phyloP scores from a whole-genome alignment of 2,113 vertebrate species.

The Taxidea taxus region DNA sequence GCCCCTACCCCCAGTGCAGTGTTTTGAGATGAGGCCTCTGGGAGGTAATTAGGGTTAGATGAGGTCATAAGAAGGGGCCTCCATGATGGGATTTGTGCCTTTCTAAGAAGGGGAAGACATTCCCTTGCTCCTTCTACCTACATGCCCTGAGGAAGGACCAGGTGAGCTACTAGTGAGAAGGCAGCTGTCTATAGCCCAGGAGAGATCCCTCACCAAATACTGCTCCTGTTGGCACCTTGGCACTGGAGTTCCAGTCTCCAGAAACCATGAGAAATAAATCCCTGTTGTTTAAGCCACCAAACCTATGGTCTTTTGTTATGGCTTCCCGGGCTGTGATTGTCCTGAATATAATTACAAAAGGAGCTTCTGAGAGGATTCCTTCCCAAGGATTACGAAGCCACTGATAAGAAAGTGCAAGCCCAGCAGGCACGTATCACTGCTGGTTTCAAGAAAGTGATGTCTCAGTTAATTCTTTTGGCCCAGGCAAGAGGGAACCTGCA shows the following conservation, averaged over 20 bases:
- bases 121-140: neutral
- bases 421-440: rapidly evolving
- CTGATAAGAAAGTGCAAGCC: neutral
- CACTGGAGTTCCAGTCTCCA: neutral
- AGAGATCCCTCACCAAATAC: neutral
- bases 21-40: neutral
- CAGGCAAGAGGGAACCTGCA: neutral
- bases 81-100: neutral
- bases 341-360: neutral
- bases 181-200: neutral
- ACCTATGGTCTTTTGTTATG: neutral
- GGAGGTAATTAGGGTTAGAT: neutral
- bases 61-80: neutral
- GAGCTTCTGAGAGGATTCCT: neutral
- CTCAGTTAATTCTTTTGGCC: neutral
- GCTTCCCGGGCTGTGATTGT: neutral
- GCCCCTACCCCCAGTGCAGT: neutral
- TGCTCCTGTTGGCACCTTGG: neutral
- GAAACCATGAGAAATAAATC: neutral
- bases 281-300: neutral
- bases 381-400: neutral
- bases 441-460: neutral
- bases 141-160: neutral
- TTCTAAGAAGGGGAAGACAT: neutral
- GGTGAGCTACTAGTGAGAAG: neutral